phyloP scores from a whole-genome alignment of 2,888 invertebrate genomes.

The Choristoneura rosaceana region DNA sequence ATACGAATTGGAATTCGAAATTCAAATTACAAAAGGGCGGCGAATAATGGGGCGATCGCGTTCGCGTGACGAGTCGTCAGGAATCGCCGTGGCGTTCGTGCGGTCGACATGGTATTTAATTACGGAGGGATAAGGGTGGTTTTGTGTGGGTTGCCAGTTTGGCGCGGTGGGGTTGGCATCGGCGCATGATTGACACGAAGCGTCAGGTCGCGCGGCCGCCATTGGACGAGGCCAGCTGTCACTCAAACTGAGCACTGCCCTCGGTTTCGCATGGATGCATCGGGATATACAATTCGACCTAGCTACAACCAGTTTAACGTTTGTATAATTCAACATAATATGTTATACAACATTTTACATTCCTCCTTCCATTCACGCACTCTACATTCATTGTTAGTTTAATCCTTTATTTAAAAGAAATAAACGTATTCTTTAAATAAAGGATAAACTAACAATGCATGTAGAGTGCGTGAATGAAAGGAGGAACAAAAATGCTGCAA shows the following conservation, averaged over 20 bases:
- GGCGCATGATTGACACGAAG: conserved; percentile 90
- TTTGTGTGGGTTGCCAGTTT: conserved; percentile 53
- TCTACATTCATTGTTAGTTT: too few species aligned
- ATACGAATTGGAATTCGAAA: conserved; percentile 85
- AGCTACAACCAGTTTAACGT: background rate
- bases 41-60: conserved; percentile 84
- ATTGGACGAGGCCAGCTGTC: conserved; percentile 93
- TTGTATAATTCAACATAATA: too few species aligned
- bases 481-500: too few species aligned
- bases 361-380: too few species aligned
- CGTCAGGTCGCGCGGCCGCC: conserved; percentile 91
- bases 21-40: conserved; percentile 85
- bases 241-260: conserved; percentile 87
- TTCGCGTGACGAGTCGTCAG: conserved; percentile 77
- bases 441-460: too few species aligned
- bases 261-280: conserved; percentile 71
- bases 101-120: conserved; percentile 55
- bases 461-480: too few species aligned
- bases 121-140: conserved; percentile 57
- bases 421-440: too few species aligned
- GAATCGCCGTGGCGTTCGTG: conserved; percentile 65
- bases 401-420: too few species aligned
- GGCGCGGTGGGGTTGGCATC: conserved; percentile 63
- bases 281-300: conserved; percentile 39
- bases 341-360: too few species aligned